Evolutionary conservation across 2,113 vertebrate genomes (phyloP).

Genomic region (Ploceus nigricollis): DNA sequence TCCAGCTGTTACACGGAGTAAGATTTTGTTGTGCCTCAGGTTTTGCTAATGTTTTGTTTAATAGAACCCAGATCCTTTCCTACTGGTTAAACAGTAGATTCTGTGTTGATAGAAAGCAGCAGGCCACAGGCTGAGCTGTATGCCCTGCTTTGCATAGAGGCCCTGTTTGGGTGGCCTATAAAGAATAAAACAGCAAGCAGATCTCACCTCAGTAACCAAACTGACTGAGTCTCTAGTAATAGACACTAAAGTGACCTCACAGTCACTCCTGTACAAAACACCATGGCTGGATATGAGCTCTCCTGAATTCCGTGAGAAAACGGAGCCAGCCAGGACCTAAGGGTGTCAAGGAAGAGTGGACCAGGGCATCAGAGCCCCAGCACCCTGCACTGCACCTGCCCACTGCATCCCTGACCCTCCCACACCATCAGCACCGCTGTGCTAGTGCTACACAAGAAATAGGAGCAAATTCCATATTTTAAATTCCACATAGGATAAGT

Average conservation of each 20-base stretch:
- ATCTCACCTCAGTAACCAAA: not conserved
- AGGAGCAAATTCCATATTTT: not conserved
- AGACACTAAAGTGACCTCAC: not conserved
- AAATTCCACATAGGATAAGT: not conserved
- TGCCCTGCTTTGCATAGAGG: not conserved
- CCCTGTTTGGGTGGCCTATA: not conserved
- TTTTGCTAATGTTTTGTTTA: not conserved
- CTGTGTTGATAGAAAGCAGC: not conserved
- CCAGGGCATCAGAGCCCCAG: not conserved
- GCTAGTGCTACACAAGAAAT: not conserved
- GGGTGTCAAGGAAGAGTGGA: not conserved
- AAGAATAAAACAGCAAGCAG: not conserved
- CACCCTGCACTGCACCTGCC: not conserved
- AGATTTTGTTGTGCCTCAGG: not conserved
- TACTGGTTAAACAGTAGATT: not conserved
- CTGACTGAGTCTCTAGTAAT: not conserved
- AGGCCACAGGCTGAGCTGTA: not conserved
- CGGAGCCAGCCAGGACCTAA: accelerated
- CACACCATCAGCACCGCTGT: not conserved
- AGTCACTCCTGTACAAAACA: not conserved
- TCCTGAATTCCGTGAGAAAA: not conserved
- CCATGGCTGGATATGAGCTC: not conserved
- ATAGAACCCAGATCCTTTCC: not conserved
- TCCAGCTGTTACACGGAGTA: not conserved
- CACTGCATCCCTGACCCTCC: not conserved